Conservation (phyloP, 37 sponge, comb jelly and placozoan species). For the Theonella swinhoei region DNA sequence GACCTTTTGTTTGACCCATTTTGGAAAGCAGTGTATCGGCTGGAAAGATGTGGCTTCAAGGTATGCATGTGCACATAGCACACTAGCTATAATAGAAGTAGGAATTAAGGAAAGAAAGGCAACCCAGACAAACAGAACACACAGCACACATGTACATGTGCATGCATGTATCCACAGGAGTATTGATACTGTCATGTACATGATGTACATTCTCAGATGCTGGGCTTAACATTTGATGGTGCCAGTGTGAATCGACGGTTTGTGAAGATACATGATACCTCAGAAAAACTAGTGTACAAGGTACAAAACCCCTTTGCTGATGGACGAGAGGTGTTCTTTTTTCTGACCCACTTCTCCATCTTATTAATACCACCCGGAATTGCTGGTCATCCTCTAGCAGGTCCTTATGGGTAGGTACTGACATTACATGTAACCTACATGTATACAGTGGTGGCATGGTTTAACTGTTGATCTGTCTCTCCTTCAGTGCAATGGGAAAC, state of each 20-base stretch:
- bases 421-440: too few relatives aligned
- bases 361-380: constrained; percentile 46
- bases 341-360: constrained; percentile 30
- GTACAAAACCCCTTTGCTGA: constrained; percentile 13
- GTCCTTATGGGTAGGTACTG: constrained; percentile 15
- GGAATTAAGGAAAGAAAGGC: background rate
- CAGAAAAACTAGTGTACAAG: constrained; percentile 25
- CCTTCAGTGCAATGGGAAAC: constrained; percentile 22
- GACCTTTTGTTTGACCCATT: constrained; percentile 48
- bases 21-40: constrained; percentile 55
- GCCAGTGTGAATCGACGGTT: constrained; percentile 17
- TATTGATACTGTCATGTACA: background rate
- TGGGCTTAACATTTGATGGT: constrained; percentile 31
- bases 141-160: background rate
- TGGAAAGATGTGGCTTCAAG: constrained; percentile 22
- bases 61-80: background rate
- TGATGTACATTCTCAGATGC: background rate
- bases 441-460: background rate
- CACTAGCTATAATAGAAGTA: background rate
- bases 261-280: constrained; percentile 17
- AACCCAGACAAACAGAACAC: too few relatives aligned
- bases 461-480: background rate
- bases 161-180: background rate
- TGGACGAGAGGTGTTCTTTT: constrained; percentile 7
- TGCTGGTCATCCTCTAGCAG: background rate